Evolutionary conservation across 1,140 invertebrate species (phyloP), one percentile per base, ranked within the genome.

Genomic region (Lethrus apterus): DNA sequence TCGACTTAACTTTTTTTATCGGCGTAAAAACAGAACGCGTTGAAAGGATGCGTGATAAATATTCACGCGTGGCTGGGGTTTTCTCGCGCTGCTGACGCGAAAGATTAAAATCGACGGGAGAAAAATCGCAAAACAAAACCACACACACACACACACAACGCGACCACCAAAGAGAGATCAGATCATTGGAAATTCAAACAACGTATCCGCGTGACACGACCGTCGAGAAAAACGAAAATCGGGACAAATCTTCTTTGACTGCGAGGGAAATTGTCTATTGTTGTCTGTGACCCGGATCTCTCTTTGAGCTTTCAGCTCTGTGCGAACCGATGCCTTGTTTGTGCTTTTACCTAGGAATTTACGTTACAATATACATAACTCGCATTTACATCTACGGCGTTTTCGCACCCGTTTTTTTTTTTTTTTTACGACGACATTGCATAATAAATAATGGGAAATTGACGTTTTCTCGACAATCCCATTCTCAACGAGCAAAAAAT

Each of bases 301-400:
- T n/a, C 49, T 57, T 55, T 53, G 55, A 57, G 46, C 35, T 50
- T 43, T 38, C 33, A 44, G 40, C 31, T 29, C 36, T 46, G 42
- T 44, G 47, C 43, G 51, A 50, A 50, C 26, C 44, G 51, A 53
- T 52, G 42, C 33, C 53, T 46, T 47, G 35, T 34, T 51, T 40
- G 46, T 14, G 33, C 46, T 45, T 31, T 52, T 52, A 44, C 29
- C 30, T 26, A 26, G 35, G 40, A 57, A 57, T 57, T 57, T 57
- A 57, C 52, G 52, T 55, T 32, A 48, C 50, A 57, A 57, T 57
- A 57, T 57, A 57, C 55, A 57, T 57, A 57, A 55, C 52, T 55
- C 47, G 50, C 50, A 54, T 54, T 57, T 57, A 57, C 52, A n/a
- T n/a, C n/a, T n/a, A n/a, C n/a, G n/a, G n/a, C n/a, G n/a, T n/a